A percentile compares a stretch with the other conserved stretches of the same genome.
These are phyloP conservation scores for Caenorhabditis wallacei DNA, from an alignment of 2,888 invertebrate genomes.

Conservation along the genomic window DNA sequence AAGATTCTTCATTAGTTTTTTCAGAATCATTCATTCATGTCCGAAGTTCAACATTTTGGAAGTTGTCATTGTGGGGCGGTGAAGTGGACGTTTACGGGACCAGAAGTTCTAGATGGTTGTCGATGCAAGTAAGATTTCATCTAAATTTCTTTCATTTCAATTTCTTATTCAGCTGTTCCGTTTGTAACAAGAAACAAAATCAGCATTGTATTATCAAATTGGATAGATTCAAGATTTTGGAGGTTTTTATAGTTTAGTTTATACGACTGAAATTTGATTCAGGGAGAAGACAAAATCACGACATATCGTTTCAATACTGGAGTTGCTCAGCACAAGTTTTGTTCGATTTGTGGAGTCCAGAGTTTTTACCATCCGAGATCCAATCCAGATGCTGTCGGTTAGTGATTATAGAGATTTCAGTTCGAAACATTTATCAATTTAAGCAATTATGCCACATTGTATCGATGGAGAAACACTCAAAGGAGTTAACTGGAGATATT, in stretches of 20 bases:
- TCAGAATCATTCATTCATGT: slow-evolving; percentile 7
- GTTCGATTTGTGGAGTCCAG: slow-evolving; percentile 85
- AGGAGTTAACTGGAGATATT: slow-evolving; percentile 62
- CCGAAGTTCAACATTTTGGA: slow-evolving; percentile 69
- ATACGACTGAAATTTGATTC: slow-evolving; percentile 1
- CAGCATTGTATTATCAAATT: slow-evolving; percentile 85
- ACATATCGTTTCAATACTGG: slow-evolving; percentile 76
- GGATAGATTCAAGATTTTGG: slow-evolving; percentile 83
- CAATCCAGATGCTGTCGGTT: slow-evolving; percentile 85
- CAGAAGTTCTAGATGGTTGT: slow-evolving; percentile 69
- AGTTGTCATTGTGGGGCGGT: slow-evolving; percentile 78
- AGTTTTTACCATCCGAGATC: slow-evolving; percentile 86
- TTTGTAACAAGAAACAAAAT: slow-evolving; percentile 85
- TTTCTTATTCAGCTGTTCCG: slow-evolving; percentile 84
- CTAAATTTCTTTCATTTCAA: neutral
- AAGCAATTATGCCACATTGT: slow-evolving; percentile 78
- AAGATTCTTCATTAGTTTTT: neutral
- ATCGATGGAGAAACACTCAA: slow-evolving; percentile 75
- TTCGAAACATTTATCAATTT: neutral
- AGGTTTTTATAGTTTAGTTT: slow-evolving; percentile 31
- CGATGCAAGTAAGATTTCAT: slow-evolving; percentile 71
- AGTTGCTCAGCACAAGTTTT: slow-evolving; percentile 75
- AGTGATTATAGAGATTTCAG: slow-evolving; percentile 1
- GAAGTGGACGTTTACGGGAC: slow-evolving; percentile 71
- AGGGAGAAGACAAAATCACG: slow-evolving; percentile 73